These are phyloP conservation scores for Microplitis mediator DNA, from an alignment of 1,140 invertebrate species.

Conservation along the genomic window DNA sequence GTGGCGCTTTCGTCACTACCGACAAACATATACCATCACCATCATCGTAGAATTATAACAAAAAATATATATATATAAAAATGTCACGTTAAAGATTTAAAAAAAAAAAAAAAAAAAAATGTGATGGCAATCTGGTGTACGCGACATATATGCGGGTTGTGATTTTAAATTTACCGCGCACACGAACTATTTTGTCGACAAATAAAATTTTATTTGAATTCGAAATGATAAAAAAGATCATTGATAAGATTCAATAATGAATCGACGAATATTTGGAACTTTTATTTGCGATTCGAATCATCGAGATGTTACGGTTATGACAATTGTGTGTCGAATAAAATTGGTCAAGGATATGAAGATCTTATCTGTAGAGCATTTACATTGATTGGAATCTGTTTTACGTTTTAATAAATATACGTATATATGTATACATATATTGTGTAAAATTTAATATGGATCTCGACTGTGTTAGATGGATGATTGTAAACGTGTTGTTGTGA, in stretches of 20 bases:
- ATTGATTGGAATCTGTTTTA: too few species aligned
- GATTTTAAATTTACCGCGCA: not conserved
- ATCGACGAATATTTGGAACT: too few species aligned
- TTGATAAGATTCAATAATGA: too few species aligned
- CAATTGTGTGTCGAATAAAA: too few species aligned
- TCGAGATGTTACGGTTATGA: too few species aligned
- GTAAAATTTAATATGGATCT: too few species aligned
- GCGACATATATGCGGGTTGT: not conserved
- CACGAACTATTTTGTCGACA: not conserved
- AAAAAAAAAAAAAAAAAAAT: not conserved
- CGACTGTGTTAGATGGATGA: not conserved
- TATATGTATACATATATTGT: too few species aligned
- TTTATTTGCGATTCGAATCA: too few species aligned
- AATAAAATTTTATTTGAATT: too few species aligned
- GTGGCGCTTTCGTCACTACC: constrained; percentile 13
- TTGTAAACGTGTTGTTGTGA: not conserved
- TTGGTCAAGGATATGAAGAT: too few species aligned
- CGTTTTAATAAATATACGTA: too few species aligned
- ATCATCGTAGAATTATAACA: not conserved
- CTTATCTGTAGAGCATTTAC: too few species aligned
- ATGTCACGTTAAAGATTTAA: not conserved
- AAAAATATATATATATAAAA: not conserved
- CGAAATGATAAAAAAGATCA: not conserved
- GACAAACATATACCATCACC: not conserved
- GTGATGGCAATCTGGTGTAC: not conserved